Base-by-base conservation (phyloP, 2,888 invertebrate species). In the Drosophila fulvimacula region DNA sequence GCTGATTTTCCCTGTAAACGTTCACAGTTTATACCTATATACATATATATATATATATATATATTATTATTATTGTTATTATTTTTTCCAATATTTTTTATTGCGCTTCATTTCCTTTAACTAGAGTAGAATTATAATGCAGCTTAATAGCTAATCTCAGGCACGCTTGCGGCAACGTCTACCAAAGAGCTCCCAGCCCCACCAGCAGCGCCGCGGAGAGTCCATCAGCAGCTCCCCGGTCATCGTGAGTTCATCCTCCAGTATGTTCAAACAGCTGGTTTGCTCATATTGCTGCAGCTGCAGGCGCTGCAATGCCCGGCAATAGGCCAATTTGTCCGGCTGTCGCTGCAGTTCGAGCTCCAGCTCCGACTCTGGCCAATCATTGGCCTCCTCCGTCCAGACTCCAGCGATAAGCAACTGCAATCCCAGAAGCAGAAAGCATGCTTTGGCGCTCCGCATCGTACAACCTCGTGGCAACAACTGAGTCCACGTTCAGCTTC, bases 221-320 rank as follows among this genome's bases (percentile, higher is more conserved):
- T 73, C 83, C 69, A 82, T 69, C 51, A 88, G 46, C 27, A 82
- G 68, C 46, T 88, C 73, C 1, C 63, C 68, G 32, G 81, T 76
- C 66, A 64, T 41, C 17, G 49, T 38, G 0, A 60, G 59, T 27
- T 82, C 60, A 19, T 79, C 57, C 10, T 71, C 49, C 9, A 80
- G 30, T 46, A 86, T 38, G 15, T 61, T 42, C 9, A 55, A 56
- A 52, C 83, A 82, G 9, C 32, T 61, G 19, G 67, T 32, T 10
- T 17, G 36, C 9, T 70, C 70, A 10, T 34, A 51, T 9, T 63
- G 44, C 13, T 61, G 44, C 27, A 67, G 65, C 24, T 60, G 66
- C 13, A 64, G n/a, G n/a, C 39, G 61, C 39, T 76, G 66, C 34
- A 85, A 52, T 15, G 44, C 39, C 1, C 72, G 83, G 39, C 88